Conservation (phyloP, 2,888 invertebrate species). For the Oegoconia quadripuncta region DNA sequence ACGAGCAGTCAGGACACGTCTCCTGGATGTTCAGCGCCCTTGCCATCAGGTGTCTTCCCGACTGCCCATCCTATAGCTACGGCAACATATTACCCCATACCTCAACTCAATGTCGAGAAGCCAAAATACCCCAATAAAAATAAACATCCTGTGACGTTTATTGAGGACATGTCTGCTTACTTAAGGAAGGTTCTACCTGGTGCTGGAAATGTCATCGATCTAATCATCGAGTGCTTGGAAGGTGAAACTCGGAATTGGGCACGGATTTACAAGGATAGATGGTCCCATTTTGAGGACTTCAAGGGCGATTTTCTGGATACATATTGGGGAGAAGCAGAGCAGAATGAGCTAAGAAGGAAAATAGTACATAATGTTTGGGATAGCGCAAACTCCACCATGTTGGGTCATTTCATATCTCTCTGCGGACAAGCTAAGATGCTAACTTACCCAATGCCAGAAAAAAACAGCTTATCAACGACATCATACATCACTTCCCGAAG, state of each 20-base stretch:
- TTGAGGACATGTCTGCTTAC: background rate
- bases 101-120: no score
- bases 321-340: background rate
- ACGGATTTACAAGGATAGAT: no score
- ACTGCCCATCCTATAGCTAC: no score
- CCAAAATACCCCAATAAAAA: no score
- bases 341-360: no score
- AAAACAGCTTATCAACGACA: background rate
- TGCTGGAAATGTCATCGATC: background rate
- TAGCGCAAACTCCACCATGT: background rate
- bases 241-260: background rate
- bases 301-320: background rate
- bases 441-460: background rate
- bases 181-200: background rate
- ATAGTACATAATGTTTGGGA: background rate
- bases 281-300: background rate
- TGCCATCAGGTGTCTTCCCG: no score
- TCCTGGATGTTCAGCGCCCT: no score
- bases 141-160: background rate
- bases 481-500: slow-evolving; percentile 1
- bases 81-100: no score
- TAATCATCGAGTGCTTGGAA: background rate
- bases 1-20: no score
- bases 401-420: background rate
- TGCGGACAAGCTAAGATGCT: slow-evolving; percentile 1